phyloP scores from a whole-genome alignment of 1,140 invertebrate genomes.

The Latrodectus geometricus region DNA sequence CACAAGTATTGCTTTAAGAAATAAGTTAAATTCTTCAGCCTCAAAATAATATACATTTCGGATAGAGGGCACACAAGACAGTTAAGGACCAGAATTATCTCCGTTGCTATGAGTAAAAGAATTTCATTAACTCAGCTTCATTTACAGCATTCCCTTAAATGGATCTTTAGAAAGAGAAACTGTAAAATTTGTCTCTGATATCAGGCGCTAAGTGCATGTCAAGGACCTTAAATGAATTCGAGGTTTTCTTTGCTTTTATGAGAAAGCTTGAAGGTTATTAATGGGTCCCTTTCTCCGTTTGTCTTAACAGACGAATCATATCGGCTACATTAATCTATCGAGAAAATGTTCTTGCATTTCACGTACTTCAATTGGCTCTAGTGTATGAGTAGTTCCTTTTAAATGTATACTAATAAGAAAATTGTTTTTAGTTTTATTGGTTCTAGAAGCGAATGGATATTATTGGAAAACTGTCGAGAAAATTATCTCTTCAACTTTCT shows the following conservation, averaged over 20 bases:
- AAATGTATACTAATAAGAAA: conserved; percentile 27
- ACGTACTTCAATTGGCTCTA: background rate
- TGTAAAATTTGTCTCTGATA: conserved; percentile 47
- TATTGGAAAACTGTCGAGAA: too few relatives aligned
- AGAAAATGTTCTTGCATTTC: background rate
- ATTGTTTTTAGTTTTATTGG: conserved; percentile 1
- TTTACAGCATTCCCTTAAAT: conserved; percentile 54
- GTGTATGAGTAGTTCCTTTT: background rate
- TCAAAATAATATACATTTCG: conserved; percentile 7
- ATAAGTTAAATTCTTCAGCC: conserved; percentile 39
- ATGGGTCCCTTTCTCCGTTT: conserved; percentile 21
- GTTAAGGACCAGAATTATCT: conserved; percentile 47
- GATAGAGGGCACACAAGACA: background rate
- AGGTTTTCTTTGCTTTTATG: conserved; percentile 52
- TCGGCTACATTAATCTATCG: background rate
- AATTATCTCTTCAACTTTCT: too few relatives aligned
- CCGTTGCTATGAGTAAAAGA: conserved; percentile 50
- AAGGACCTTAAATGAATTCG: conserved; percentile 43
- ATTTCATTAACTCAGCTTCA: conserved; percentile 56
- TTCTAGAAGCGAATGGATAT: too few relatives aligned
- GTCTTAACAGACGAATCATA: background rate
- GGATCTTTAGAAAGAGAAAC: conserved; percentile 51
- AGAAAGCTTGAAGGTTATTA: conserved; percentile 48
- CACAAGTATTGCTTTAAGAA: conserved; percentile 1
- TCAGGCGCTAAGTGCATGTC: conserved; percentile 41